Base-by-base conservation (phyloP, 2,113 vertebrate genomes). In the Camelus bactrianus region DNA sequence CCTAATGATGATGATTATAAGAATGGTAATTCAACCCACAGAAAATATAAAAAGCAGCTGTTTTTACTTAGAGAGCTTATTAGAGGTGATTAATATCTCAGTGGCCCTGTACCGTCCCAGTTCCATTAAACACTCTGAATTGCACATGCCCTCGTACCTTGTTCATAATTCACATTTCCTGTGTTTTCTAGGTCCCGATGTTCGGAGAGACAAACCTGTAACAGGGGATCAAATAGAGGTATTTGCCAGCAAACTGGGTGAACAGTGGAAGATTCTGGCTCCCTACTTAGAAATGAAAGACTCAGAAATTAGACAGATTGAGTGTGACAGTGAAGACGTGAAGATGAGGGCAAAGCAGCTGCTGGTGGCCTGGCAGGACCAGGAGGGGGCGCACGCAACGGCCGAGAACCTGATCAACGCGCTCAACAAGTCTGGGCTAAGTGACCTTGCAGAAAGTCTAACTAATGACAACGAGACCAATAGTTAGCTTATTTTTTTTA, bases 331-430 rank as follows among this genome's bases (percentile, higher is more conserved):
- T 0, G 99, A 99, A 91, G 99, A 99, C 2, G 84, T 99, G 50
- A 99, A 99, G 94, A 99, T 99, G 98, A 99, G 99, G 97, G 99
- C 99, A 0, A 99, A 99, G 97, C 99, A 99, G 98, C 98, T 99
- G 96, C 99, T 99, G 15, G 99, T 99, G 2, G 99, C 99, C 93
- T 99, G 99, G 99, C 99, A 99, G 98, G 99, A 99, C 84, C 98
- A 99, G 91, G 99, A 99, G 97, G 99, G 99, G 0, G 15, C 98
- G 0, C 99, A 99, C 0, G 99, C 99, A 0, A 99, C 98, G 0
- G 98, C 99, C 0, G 99, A 99, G 93, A 99, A 98, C 90, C 99
- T 99, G 92, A 98, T 99, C 0, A 24, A 94, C 0, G 99, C 99
- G 0, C 98, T 99, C 8, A 99, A 73, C 67, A 98, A 99, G 0